Conservation (phyloP, 2,888 invertebrate genomes). For the Barypeithes pellucidus region DNA sequence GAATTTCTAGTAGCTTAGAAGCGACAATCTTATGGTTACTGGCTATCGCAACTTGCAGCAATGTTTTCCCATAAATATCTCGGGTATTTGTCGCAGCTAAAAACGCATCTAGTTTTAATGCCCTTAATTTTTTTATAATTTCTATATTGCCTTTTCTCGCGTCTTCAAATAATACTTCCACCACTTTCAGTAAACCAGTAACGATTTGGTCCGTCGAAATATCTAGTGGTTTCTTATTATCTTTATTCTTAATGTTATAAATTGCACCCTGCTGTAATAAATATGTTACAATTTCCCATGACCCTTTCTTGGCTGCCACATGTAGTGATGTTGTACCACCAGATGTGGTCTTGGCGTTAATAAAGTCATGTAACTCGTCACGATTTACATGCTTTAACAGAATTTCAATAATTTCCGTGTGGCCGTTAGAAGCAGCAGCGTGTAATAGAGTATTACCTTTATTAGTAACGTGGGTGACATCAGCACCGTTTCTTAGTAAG, state of each 20-base stretch:
- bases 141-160: conserved; percentile 14
- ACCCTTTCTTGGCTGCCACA: conserved; percentile 58
- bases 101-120: background rate
- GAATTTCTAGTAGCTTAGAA: background rate
- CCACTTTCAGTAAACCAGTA: background rate
- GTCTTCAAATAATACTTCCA: conserved; percentile 14
- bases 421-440: conserved; percentile 46
- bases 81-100: background rate
- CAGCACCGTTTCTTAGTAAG: conserved; percentile 39
- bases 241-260: conserved; percentile 27
- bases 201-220: conserved; percentile 39
- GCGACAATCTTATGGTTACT: conserved; percentile 29
- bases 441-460: conserved; percentile 54
- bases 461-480: conserved; percentile 46
- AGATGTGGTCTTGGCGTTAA: conserved; percentile 48
- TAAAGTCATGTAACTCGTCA: conserved; percentile 27
- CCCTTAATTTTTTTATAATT: background rate
- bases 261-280: conserved; percentile 47
- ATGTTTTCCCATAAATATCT: background rate
- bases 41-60: conserved; percentile 38
- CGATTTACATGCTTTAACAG: too few species aligned
- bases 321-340: conserved; percentile 59
- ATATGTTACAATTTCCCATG: conserved; percentile 54
- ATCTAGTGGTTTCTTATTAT: conserved; percentile 43
- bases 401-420: conserved; percentile 26